These are phyloP conservation scores for Thymallus thymallus DNA, from an alignment of 2,113 vertebrate genomes.

Conservation along the genomic window DNA sequence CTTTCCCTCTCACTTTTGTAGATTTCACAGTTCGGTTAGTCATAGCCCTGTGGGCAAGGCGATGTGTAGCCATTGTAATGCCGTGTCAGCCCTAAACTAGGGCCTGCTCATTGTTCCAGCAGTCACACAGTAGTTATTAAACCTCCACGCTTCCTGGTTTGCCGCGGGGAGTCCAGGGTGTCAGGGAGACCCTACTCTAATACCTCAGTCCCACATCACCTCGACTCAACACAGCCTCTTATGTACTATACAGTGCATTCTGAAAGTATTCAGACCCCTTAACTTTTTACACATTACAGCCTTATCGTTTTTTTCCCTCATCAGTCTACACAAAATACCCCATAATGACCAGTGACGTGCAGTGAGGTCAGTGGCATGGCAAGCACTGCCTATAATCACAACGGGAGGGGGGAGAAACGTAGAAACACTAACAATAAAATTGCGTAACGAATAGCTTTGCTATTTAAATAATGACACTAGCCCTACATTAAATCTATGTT, in stretches of 20 bases:
- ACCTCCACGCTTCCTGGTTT: conserved; percentile 33
- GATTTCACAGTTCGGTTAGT: conserved; percentile 60
- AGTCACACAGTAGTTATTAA: conserved; percentile 63
- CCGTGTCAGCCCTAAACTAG: conserved; percentile 60
- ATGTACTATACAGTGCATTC: not conserved
- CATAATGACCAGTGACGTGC: no score
- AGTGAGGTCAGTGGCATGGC: no score
- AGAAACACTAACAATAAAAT: no score
- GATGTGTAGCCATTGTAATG: conserved; percentile 58
- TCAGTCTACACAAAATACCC: no score
- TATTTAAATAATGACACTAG: no score
- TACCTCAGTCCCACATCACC: conserved; percentile 6
- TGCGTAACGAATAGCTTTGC: no score
- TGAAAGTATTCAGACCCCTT: no score
- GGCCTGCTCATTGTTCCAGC: conserved; percentile 61
- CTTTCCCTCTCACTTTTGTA: conserved; percentile 30
- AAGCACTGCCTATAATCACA: no score
- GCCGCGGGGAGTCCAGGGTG: conserved; percentile 41
- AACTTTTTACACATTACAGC: no score
- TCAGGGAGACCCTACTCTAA: conserved; percentile 23
- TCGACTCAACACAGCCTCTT: not conserved
- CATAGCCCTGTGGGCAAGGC: conserved; percentile 57
- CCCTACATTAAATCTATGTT: no score
- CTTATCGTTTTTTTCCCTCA: no score
- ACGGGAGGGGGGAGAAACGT: no score